Conservation (phyloP, 2,113 vertebrate genomes). For the Equus przewalskii region DNA sequence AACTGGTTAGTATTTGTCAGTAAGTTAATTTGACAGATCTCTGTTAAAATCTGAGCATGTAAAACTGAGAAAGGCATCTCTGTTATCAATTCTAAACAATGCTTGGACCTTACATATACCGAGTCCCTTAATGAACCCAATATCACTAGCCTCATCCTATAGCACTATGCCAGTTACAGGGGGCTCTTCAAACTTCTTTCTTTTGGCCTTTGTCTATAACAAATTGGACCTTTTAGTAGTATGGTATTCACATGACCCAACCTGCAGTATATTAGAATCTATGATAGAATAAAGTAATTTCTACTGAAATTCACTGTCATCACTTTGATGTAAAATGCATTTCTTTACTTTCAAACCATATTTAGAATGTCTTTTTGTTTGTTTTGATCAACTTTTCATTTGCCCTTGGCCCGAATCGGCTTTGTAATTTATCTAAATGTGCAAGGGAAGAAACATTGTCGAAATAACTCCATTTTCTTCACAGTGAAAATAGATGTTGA, state of each 20-base stretch:
- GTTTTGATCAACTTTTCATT: constrained; percentile 58
- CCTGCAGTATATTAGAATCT: neutral
- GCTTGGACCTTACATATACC: neutral
- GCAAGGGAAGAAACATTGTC: constrained; percentile 54
- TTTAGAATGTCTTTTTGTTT: constrained; percentile 63
- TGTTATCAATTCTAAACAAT: neutral
- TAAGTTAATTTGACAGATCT: neutral
- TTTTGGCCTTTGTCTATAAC: neutral
- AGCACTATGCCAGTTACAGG: neutral
- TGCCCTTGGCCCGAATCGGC: constrained; percentile 20
- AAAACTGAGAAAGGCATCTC: neutral
- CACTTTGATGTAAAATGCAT: constrained; percentile 19
- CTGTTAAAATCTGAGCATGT: neutral
- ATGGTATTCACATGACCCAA: neutral
- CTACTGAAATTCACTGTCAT: neutral
- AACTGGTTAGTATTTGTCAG: neutral
- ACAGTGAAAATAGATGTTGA: constrained; percentile 54
- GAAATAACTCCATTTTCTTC: constrained; percentile 55
- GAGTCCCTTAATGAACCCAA: neutral
- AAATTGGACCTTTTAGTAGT: neutral
- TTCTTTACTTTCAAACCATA: neutral
- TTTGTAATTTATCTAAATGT: constrained; percentile 67
- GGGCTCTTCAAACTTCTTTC: neutral
- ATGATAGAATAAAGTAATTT: constrained; percentile 25
- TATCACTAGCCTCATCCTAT: neutral